Evolutionary conservation across 1,140 invertebrate species (phyloP).

Genomic region (Phthorimaea operculella): DNA sequence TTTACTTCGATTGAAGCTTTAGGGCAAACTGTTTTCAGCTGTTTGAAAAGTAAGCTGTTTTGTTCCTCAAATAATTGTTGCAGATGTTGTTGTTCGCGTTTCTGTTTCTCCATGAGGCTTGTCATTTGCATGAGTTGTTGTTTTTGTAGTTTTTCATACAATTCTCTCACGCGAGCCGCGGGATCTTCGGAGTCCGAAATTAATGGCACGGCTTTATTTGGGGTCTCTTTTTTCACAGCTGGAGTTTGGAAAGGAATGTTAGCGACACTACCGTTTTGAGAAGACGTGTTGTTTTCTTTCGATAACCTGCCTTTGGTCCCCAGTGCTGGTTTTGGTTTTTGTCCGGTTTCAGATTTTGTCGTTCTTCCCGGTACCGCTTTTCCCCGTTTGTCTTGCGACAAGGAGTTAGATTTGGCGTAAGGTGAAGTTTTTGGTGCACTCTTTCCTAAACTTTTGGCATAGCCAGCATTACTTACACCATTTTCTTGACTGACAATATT

Average conservation of each 20-base stretch:
- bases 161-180: conserved; percentile 41
- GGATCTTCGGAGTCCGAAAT: conserved; percentile 44
- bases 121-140: conserved; percentile 71
- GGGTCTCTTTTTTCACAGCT: not conserved
- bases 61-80: conserved; percentile 72
- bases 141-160: conserved; percentile 69
- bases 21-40: conserved; percentile 67
- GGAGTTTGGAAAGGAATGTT: not conserved
- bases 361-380: not conserved
- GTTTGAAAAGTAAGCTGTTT: conserved; percentile 67
- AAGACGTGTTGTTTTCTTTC: not conserved
- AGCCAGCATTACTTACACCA: not conserved
- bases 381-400: not conserved
- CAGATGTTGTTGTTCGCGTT: conserved; percentile 68
- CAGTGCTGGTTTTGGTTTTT: not conserved
- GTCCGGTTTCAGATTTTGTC: not conserved
- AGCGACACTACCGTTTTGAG: not conserved
- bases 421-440: not conserved
- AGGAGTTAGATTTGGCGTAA: not conserved
- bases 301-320: not conserved
- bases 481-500: conserved; percentile 7
- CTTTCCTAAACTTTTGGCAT: not conserved
- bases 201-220: not conserved
- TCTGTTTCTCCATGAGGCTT: conserved; percentile 69
- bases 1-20: conserved; percentile 47